These are phyloP conservation scores for Scrobipalpa atriplicella DNA, from an alignment of 2,888 invertebrate species.

Conservation along the genomic window DNA sequence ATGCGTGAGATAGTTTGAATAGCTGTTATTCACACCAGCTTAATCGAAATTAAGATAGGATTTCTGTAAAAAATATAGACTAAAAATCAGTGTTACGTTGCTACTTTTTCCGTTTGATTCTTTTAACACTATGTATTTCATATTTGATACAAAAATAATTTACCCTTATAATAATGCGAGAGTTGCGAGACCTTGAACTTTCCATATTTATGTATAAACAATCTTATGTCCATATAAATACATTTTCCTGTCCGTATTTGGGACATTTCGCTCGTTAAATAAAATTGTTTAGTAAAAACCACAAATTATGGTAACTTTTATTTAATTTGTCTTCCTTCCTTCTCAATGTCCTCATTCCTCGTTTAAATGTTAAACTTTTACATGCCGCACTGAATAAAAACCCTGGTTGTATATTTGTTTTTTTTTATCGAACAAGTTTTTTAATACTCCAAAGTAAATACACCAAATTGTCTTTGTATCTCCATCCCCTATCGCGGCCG, in stretches of 20 bases:
- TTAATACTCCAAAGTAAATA: neutral
- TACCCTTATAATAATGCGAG: neutral
- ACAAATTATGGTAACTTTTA: neutral
- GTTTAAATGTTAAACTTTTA: too few species aligned
- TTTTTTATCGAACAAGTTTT: neutral
- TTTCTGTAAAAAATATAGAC: too few species aligned
- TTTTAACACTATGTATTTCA: neutral
- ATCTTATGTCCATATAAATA: neutral
- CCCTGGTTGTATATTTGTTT: too few species aligned
- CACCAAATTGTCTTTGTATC: neutral
- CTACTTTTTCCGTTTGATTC: neutral
- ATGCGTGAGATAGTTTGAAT: too few species aligned
- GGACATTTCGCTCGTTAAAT: neutral
- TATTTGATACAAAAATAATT: neutral
- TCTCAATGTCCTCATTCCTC: too few species aligned
- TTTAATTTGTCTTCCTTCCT: too few species aligned
- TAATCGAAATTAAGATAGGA: neutral
- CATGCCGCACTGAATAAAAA: neutral
- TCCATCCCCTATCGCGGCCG: conserved; percentile 3
- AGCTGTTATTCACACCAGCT: too few species aligned
- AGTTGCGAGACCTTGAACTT: neutral
- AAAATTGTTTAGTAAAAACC: neutral
- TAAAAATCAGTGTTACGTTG: too few species aligned
- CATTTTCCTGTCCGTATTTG: neutral
- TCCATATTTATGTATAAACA: neutral